These are phyloP conservation scores for Phoxinus dragarum DNA, from an alignment of 2,797 vertebrate genomes.

Conservation along the genomic window DNA sequence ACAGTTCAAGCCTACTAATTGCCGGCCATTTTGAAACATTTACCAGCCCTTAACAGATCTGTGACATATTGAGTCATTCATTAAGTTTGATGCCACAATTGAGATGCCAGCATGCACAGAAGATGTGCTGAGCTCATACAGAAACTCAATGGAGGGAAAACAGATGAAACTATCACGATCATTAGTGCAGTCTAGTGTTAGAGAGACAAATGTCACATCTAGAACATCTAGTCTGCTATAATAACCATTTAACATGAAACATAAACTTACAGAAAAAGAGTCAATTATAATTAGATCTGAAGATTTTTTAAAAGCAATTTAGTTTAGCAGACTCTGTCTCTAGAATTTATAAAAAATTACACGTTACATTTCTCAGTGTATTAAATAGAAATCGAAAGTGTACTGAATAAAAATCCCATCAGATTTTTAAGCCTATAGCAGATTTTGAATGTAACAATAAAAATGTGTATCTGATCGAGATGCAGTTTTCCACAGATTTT, in stretches of 20 bases:
- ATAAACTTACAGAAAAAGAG: background rate
- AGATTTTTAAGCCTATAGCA: too few relatives aligned
- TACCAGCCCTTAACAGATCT: slow-evolving; percentile 39
- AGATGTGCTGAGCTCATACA: background rate
- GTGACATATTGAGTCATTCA: slow-evolving; percentile 37
- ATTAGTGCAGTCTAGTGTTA: background rate
- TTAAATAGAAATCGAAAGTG: background rate
- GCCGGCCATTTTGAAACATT: slow-evolving; percentile 61
- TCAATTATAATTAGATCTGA: background rate
- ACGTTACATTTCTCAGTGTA: background rate
- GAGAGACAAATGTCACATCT: background rate
- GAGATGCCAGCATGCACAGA: slow-evolving; percentile 1
- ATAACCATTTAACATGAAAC: background rate
- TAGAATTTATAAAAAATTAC: background rate
- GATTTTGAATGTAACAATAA: background rate
- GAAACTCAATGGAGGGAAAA: slow-evolving; percentile 15
- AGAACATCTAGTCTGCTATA: background rate
- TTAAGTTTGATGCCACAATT: slow-evolving; percentile 19
- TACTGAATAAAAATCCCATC: background rate
- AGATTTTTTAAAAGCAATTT: background rate
- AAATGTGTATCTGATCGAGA: background rate
- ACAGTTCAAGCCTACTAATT: slow-evolving; percentile 73
- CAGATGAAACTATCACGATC: background rate
- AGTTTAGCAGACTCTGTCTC: too few relatives aligned
- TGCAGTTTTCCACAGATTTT: background rate